Percentiles rank a stretch among this genome's conserved stretches.
phyloP scores from a whole-genome alignment of 2,797 vertebrate genomes.

The Setipinna tenuifilis region DNA sequence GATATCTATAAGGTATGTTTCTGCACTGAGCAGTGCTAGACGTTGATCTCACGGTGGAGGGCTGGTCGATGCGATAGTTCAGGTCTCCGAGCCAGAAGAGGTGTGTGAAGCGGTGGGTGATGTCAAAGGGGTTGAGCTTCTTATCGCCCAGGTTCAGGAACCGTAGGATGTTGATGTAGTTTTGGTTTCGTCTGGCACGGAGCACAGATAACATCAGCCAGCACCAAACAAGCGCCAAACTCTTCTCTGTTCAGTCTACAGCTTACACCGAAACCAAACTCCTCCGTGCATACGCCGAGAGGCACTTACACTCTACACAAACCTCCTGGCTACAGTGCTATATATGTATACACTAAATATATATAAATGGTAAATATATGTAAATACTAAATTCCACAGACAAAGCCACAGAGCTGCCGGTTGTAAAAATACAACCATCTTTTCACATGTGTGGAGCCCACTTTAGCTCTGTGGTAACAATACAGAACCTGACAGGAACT shows the following conservation, averaged over 20 bases:
- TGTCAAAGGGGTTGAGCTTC: constrained; percentile 93
- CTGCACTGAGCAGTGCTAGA: too few species aligned
- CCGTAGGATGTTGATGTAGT: constrained; percentile 91
- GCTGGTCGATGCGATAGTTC: constrained; percentile 92
- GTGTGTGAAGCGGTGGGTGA: constrained; percentile 94
- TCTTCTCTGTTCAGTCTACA: neutral
- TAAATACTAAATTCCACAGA: neutral
- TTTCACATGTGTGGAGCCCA: neutral
- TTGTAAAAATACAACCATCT: neutral
- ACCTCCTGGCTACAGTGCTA: neutral
- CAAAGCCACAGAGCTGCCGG: neutral
- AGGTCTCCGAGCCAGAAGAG: constrained; percentile 98
- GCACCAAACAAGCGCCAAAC: neutral
- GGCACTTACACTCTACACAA: neutral
- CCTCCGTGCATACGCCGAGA: neutral
- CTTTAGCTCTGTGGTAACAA: neutral
- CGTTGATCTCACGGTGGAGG: constrained; percentile 75
- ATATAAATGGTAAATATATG: too few species aligned
- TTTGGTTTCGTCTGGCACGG: constrained; percentile 90
- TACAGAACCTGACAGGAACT: neutral
- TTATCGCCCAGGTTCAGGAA: constrained; percentile 94
- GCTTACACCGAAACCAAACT: neutral
- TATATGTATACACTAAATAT: too few species aligned
- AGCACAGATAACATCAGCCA: neutral
- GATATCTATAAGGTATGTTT: too few species aligned